phyloP scores from a whole-genome alignment of 2,113 vertebrate genomes.

The Pterocles orientalis region DNA sequence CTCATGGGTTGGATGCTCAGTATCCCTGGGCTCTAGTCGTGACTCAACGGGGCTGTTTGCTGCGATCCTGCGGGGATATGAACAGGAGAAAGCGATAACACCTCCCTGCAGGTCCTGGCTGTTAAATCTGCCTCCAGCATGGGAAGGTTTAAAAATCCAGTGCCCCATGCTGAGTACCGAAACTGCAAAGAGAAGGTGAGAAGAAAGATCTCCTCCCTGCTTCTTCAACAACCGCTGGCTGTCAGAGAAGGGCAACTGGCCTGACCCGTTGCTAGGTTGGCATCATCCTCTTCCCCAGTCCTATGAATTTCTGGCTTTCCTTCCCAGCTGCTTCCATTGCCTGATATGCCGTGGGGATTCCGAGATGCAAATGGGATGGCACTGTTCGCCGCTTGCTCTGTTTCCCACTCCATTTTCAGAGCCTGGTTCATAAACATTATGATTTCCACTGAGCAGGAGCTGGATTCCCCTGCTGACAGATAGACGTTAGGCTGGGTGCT shows the following conservation, averaged over 20 bases:
- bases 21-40: background rate
- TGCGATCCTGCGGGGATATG: background rate
- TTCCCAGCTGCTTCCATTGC: background rate
- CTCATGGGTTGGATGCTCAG: background rate
- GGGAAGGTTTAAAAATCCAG: background rate
- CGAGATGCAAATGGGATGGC: background rate
- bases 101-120: background rate
- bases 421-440: background rate
- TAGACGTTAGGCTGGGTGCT: background rate
- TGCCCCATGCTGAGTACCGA: background rate
- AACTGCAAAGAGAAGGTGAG: background rate
- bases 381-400: background rate
- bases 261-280: accelerated
- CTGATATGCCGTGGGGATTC: background rate
- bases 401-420: background rate
- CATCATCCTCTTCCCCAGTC: background rate
- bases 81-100: background rate
- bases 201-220: background rate
- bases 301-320: background rate
- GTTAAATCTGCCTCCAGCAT: background rate
- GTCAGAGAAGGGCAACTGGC: background rate
- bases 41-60: too few relatives aligned
- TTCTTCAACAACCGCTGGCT: background rate
- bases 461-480: accelerated
- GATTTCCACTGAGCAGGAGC: background rate